Conservation (phyloP, 2,888 invertebrate genomes). For the Halictus quadricinctus region DNA sequence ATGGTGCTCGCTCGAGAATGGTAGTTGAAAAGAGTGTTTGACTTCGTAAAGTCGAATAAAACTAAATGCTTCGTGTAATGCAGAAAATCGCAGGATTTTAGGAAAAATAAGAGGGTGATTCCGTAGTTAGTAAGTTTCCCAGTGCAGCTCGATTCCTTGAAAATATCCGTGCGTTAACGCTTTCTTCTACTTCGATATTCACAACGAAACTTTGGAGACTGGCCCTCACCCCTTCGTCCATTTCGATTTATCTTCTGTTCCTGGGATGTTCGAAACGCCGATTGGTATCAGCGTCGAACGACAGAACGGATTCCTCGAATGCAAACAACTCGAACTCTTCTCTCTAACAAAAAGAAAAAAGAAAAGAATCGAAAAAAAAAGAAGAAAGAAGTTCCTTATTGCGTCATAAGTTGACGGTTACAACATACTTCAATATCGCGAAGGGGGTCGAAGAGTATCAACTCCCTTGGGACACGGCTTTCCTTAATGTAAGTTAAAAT, state of each 20-base stretch:
- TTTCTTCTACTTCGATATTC: slow-evolving; percentile 58
- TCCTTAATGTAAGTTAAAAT: slow-evolving; percentile 54
- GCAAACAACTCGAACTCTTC: slow-evolving; percentile 60
- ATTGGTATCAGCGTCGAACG: slow-evolving; percentile 55
- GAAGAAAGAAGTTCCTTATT: slow-evolving; percentile 64
- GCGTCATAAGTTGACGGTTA: slow-evolving; percentile 64
- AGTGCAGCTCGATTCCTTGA: slow-evolving; percentile 36
- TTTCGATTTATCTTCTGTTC: slow-evolving; percentile 62
- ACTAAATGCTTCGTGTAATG: slow-evolving; percentile 12
- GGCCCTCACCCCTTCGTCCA: slow-evolving; percentile 28
- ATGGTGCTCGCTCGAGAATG: background rate
- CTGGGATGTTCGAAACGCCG: slow-evolving; percentile 49
- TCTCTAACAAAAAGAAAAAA: background rate
- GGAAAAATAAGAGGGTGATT: slow-evolving; percentile 1
- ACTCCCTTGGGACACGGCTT: slow-evolving; percentile 34
- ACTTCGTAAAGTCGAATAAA: background rate
- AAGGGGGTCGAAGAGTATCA: slow-evolving; percentile 54
- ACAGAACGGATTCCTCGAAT: slow-evolving; percentile 48
- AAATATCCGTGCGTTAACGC: slow-evolving; percentile 42
- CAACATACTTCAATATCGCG: slow-evolving; percentile 69
- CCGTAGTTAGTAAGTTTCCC: slow-evolving; percentile 14
- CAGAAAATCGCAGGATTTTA: background rate
- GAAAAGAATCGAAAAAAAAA: background rate
- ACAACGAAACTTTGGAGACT: slow-evolving; percentile 36
- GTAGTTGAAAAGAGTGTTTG: slow-evolving; percentile 22